Percentiles rank a stretch among this genome's conserved stretches.
These are phyloP conservation scores for Amphiura filiformis DNA, from an alignment of 35 echinoderm and acorn worm genomes.

Conservation along the genomic window DNA sequence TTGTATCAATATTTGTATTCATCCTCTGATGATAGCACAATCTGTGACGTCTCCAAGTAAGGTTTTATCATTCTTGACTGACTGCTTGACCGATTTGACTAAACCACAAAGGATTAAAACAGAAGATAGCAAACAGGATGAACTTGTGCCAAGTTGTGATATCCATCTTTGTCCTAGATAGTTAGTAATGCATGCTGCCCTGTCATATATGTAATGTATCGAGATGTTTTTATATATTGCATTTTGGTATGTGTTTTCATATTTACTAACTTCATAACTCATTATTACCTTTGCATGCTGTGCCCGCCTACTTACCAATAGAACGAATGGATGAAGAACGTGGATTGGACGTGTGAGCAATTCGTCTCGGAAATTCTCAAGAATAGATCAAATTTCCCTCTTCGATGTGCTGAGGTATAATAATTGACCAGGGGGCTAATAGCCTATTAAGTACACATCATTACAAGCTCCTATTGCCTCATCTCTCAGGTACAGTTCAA, in stretches of 20 bases:
- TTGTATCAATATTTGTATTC: too few relatives aligned
- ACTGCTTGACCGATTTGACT: too few relatives aligned
- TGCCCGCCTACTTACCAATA: background rate
- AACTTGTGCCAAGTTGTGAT: too few relatives aligned
- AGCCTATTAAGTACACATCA: background rate
- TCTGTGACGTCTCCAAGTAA: too few relatives aligned
- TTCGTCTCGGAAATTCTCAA: background rate
- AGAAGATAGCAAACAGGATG: too few relatives aligned
- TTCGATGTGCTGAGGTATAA: background rate
- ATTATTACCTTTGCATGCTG: constrained; percentile 9
- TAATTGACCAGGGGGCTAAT: background rate
- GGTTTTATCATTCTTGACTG: too few relatives aligned
- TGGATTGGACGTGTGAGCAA: background rate
- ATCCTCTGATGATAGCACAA: too few relatives aligned
- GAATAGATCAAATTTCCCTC: background rate
- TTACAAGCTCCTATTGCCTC: background rate
- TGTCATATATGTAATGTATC: too few relatives aligned
- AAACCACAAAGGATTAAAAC: too few relatives aligned
- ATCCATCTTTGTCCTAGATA: too few relatives aligned
- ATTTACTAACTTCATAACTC: background rate
- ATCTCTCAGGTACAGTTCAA: background rate
- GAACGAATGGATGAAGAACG: background rate
- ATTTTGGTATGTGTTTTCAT: background rate
- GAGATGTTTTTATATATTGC: too few relatives aligned
- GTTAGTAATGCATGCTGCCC: too few relatives aligned